A percentile compares a stretch with the other conserved stretches of the same genome.
Conservation (phyloP, 2,888 invertebrate species). For the Rhogogaster chlorosoma region DNA sequence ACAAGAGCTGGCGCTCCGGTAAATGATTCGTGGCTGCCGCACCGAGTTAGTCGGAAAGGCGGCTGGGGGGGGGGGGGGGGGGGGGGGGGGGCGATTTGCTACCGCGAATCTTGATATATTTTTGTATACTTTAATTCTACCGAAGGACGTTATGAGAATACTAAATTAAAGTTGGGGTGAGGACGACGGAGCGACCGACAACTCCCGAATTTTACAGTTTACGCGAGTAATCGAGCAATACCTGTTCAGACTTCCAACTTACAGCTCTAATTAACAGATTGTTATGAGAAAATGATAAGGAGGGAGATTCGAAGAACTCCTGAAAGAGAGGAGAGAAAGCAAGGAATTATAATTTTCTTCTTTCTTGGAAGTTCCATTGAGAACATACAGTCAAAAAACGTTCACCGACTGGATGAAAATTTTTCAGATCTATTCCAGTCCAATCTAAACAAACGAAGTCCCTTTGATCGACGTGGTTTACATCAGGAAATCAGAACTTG, state of each 20-base stretch:
- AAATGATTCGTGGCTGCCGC: too few species aligned
- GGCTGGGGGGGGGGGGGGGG: too few species aligned
- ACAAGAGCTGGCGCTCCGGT: too few species aligned
- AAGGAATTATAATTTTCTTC: neutral
- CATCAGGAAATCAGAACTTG: constrained; percentile 22
- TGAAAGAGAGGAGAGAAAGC: neutral
- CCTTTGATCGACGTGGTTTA: constrained; percentile 42
- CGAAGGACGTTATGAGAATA: too few species aligned
- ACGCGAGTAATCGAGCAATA: too few species aligned
- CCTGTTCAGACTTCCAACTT: neutral
- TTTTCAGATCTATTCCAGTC: constrained; percentile 40
- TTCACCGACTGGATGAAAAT: constrained; percentile 1
- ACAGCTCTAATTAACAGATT: neutral
- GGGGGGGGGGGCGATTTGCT: too few species aligned
- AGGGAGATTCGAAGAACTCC: neutral
- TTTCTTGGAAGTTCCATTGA: neutral
- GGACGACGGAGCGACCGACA: too few species aligned
- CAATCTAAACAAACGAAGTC: constrained; percentile 29
- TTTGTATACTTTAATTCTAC: too few species aligned
- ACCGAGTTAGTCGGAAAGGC: too few species aligned
- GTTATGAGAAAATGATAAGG: neutral
- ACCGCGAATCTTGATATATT: too few species aligned
- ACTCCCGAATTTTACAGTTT: too few species aligned
- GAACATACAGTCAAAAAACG: neutral
- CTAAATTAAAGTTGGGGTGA: too few species aligned